Evolutionary conservation across 2,797 vertebrate species (phyloP).

Genomic region (Galago senegalensis): DNA sequence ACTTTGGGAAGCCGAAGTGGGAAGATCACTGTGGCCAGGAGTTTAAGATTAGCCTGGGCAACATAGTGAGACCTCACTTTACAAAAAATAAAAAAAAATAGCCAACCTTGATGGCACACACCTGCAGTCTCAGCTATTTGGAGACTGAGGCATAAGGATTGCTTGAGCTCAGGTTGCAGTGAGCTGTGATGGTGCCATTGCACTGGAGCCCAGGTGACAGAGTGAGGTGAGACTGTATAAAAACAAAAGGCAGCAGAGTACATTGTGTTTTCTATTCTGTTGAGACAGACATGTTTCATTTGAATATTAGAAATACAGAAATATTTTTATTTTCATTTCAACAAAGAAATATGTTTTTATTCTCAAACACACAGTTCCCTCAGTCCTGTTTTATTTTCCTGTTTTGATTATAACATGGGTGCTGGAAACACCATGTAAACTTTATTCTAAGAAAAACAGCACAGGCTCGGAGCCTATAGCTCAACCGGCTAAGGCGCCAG

Average conservation of each 20-base stretch:
- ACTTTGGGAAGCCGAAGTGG: neutral
- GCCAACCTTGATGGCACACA: neutral
- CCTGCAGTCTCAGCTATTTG: neutral
- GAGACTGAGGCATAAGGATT: neutral
- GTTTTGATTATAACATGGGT: neutral
- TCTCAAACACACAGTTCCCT: neutral
- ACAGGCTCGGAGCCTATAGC: neutral
- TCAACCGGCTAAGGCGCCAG: too few species aligned
- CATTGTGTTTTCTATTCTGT: constrained; percentile 33
- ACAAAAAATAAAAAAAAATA: neutral
- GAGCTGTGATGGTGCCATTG: neutral
- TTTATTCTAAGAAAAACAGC: neutral
- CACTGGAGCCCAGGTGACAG: neutral
- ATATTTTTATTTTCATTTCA: constrained; percentile 41
- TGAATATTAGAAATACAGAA: constrained; percentile 52
- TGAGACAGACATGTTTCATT: constrained; percentile 22
- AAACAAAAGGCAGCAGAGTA: constrained; percentile 1
- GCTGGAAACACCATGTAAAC: constrained; percentile 16
- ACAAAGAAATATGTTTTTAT: constrained; percentile 27
- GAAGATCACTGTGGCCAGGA: neutral
- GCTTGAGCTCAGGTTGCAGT: neutral
- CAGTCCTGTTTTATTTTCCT: constrained; percentile 28
- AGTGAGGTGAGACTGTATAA: neutral
- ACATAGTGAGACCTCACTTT: neutral
- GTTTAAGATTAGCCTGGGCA: neutral